phyloP scores from a whole-genome alignment of 2,113 vertebrate genomes.

The Chamaea fasciata region DNA sequence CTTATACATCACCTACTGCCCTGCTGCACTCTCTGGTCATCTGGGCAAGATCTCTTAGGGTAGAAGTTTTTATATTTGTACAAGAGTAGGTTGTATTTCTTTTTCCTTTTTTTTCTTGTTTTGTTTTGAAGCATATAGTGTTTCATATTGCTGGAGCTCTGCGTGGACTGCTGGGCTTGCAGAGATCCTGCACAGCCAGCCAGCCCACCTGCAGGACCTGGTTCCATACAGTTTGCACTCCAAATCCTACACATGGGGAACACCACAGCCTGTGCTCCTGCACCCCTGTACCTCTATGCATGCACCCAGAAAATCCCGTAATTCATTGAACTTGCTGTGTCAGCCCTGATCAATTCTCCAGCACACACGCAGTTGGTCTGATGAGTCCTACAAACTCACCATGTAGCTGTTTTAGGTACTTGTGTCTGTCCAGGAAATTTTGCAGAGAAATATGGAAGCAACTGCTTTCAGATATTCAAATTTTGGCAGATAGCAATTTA shows the following conservation, averaged over 20 bases:
- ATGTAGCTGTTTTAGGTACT: rapidly evolving
- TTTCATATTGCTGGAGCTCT: neutral
- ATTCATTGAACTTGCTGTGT: neutral
- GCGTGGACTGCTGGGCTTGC: neutral
- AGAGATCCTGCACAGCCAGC: neutral
- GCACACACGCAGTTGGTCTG: rapidly evolving
- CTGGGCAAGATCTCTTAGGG: neutral
- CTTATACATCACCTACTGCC: neutral
- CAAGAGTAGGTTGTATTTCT: neutral
- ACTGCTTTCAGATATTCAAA: neutral
- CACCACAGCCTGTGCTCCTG: neutral
- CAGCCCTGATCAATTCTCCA: neutral
- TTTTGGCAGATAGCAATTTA: neutral
- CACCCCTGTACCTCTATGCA: neutral
- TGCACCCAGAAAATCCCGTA: neutral
- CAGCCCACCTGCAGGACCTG: rapidly evolving
- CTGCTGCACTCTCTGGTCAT: neutral
- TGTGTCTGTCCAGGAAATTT: neutral
- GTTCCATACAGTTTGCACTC: neutral
- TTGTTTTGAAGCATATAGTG: neutral
- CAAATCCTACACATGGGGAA: neutral
- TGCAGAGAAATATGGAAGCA: neutral
- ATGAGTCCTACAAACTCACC: neutral
- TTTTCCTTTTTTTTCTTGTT: neutral
- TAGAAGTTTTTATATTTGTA: neutral